Evolutionary conservation across 2,113 vertebrate genomes (phyloP), one percentile per base, ranked within the genome.

Genomic region (Halichoerus grypus): DNA sequence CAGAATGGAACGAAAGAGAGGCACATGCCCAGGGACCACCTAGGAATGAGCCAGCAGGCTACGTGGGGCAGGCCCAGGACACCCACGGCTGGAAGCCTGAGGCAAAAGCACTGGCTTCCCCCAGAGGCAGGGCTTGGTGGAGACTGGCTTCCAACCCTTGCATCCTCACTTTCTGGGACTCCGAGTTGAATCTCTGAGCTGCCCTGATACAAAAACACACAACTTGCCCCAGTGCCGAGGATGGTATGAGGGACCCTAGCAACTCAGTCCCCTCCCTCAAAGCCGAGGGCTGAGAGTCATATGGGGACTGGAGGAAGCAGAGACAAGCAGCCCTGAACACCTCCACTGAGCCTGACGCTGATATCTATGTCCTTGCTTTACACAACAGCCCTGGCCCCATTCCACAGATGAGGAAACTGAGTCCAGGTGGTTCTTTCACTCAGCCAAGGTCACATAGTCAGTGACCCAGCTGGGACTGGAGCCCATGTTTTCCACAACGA

Each of bases 201-300:
- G 4, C 39, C 24, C 33, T 46, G 79, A 36, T 33, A 12, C 4
- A 28, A 39, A 14, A 13, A 46, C 63, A 80, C 22, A 19, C 31
- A 33, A 6, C 19, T 13, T 12, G 6, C 33, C 33, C 39, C 14
- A 0, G n/a, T n/a, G 14, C 46, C 0, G 21, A 84, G 87, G 59
- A 19, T 1, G 24, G 46, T 42, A 3, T 0, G 8, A 51, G 59
- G 55, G 3, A 3, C 18, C 55, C 46, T 18, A 0, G 53, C 28
- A 13, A 5, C 2, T 9, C 0, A 0, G 63, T 51, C 53, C 10
- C 31, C 11, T 9, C 63, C 2, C 33, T 39, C 67, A 19, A 22
- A 49, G 19, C 72, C 72, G 14, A 5, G 1, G 22, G 85, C 51
- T 22, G 31, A 53, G 61, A 53, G 31, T 69, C 53, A 28, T 63